Conservation (phyloP, 1,140 invertebrate genomes). For the Diachasma alloeum region DNA sequence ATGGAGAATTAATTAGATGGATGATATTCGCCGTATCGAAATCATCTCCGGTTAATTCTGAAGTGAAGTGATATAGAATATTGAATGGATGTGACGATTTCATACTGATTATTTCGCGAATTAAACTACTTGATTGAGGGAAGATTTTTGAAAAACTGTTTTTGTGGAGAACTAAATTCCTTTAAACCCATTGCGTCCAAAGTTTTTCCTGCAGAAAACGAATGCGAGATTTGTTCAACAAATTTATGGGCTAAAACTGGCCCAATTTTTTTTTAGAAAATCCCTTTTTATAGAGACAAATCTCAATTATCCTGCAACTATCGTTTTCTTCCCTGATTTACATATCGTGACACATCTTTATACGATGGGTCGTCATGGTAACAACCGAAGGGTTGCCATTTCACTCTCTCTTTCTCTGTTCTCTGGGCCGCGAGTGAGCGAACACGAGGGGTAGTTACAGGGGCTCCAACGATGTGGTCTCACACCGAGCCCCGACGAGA, state of each 20-base stretch:
- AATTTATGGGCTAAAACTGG: not conserved
- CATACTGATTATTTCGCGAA: too few relatives aligned
- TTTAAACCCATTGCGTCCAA: too few relatives aligned
- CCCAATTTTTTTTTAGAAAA: not conserved
- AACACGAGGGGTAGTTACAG: not conserved
- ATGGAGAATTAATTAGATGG: not conserved
- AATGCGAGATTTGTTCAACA: not conserved
- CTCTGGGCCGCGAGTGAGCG: not conserved
- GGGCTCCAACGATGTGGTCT: not conserved
- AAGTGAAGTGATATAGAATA: too few relatives aligned
- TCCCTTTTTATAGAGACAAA: not conserved
- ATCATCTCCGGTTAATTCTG: not conserved
- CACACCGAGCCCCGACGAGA: not conserved
- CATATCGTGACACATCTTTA: slow-evolving; percentile 10
- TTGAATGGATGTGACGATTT: too few relatives aligned
- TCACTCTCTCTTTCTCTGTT: not conserved
- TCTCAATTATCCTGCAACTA: not conserved
- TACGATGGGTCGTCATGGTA: not conserved
- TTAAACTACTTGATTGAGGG: too few relatives aligned
- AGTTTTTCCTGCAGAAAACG: too few relatives aligned
- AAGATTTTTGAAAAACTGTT: too few relatives aligned
- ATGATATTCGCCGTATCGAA: not conserved
- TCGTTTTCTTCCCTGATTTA: not conserved
- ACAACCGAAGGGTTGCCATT: not conserved
- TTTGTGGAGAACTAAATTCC: too few relatives aligned